Percentiles rank a stretch among this genome's conserved stretches.
Evolutionary conservation across 2,113 vertebrate genomes (phyloP).

Genomic region (Grammomys dolichurus): DNA sequence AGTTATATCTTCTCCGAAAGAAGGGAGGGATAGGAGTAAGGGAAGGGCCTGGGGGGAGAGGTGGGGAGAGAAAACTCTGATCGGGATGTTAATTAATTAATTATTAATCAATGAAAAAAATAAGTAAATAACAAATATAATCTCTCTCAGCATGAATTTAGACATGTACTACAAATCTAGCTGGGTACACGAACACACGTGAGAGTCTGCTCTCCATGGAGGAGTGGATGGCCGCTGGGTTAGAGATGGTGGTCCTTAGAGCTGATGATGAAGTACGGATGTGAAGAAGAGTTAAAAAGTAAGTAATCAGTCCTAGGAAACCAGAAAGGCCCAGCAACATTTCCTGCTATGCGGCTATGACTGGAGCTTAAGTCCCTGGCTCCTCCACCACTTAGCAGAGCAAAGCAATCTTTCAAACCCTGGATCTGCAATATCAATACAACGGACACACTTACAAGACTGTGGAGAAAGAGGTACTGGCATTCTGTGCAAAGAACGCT

Average conservation of each 20-base stretch:
- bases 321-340: not conserved
- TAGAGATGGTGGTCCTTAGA: too few species aligned
- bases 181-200: not conserved
- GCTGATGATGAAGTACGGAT: fast-evolving
- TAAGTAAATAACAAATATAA: not conserved
- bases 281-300: not conserved
- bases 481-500: not conserved
- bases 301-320: not conserved
- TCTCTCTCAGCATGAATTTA: not conserved
- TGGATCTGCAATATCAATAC: not conserved
- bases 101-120: too few species aligned
- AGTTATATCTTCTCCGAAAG: not conserved
- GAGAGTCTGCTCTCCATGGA: not conserved
- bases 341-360: not conserved
- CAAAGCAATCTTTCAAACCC: not conserved
- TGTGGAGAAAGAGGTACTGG: not conserved
- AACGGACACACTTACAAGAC: not conserved
- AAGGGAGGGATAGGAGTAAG: too few species aligned
- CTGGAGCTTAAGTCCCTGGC: not conserved
- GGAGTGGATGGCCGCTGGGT: not conserved
- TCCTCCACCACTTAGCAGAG: not conserved
- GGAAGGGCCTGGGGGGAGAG: too few species aligned
- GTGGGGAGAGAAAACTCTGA: too few species aligned
- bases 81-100: too few species aligned
- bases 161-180: not conserved